Conservation (phyloP, 2,888 invertebrate species). For the Drosophila pseudotakahashii region DNA sequence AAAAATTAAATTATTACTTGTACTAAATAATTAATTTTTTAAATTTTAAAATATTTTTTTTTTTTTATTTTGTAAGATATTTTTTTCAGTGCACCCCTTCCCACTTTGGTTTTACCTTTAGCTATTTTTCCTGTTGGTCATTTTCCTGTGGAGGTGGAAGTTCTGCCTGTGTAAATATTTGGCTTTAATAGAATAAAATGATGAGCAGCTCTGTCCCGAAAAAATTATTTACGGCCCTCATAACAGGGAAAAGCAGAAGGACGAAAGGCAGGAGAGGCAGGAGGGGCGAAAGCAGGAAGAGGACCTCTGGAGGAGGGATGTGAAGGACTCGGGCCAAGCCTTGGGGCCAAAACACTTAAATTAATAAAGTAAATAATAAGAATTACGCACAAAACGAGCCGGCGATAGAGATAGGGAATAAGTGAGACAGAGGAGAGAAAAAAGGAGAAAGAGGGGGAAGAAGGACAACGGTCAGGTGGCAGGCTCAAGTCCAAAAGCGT, state of each 20-base stretch:
- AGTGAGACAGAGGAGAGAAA: not conserved
- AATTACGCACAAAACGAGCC: conserved; percentile 51
- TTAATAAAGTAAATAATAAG: conserved; percentile 81
- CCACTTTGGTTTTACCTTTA: conserved; percentile 10
- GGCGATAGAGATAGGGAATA: not conserved
- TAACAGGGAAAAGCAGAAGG: conserved; percentile 24
- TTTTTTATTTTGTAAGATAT: no score
- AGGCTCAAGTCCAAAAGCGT: conserved; percentile 33
- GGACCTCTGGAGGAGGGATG: conserved; percentile 11
- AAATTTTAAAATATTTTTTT: no score
- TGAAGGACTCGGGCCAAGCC: conserved; percentile 39
- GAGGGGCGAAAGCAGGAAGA: not conserved
- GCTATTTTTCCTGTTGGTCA: conserved; percentile 38
- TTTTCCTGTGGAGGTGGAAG: conserved; percentile 36
- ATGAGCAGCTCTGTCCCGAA: conserved; percentile 51
- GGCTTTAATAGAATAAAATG: conserved; percentile 79
- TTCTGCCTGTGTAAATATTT: conserved; percentile 69
- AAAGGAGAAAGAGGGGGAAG: not conserved
- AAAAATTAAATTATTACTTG: no score
- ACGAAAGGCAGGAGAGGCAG: conserved; percentile 20
- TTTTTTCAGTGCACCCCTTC: conserved; percentile 9
- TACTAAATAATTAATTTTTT: no score
- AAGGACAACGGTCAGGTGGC: conserved; percentile 31
- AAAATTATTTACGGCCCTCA: conserved; percentile 59
- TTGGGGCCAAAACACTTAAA: conserved; percentile 75